Evolutionary conservation across 2,797 vertebrate species (phyloP).

Genomic region (Sebastes steindachneri): DNA sequence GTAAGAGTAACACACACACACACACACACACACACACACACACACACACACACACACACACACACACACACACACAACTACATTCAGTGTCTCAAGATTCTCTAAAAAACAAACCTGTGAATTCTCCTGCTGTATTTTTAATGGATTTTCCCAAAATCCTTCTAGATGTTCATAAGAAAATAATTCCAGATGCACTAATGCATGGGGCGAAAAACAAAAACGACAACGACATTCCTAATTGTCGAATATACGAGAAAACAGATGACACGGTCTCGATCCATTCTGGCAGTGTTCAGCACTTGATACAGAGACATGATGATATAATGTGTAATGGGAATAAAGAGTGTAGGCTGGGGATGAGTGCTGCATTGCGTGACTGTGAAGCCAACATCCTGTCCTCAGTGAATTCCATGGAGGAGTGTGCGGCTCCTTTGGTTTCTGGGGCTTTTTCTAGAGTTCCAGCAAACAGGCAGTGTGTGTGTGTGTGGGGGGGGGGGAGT

Average conservation of each 20-base stretch:
- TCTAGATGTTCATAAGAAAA: neutral
- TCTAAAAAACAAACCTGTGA: neutral
- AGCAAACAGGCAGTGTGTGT: constrained; percentile 10
- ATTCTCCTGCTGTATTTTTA: neutral
- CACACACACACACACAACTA: neutral
- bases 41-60: constrained; percentile 3
- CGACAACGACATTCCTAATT: neutral
- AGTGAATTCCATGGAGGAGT: constrained; percentile 79
- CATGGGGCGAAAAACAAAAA: neutral
- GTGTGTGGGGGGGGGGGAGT: neutral
- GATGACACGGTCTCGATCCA: constrained; percentile 16
- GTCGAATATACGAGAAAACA: neutral
- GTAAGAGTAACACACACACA: neutral
- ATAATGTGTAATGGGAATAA: constrained; percentile 62
- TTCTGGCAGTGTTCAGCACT: constrained; percentile 20
- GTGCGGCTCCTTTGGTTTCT: constrained; percentile 78
- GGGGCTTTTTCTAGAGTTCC: constrained; percentile 73
- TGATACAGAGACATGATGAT: constrained; percentile 51
- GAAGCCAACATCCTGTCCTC: constrained; percentile 80
- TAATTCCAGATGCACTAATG: neutral
- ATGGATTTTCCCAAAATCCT: neutral
- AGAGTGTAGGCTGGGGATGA: constrained; percentile 53
- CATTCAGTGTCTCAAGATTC: neutral
- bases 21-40: constrained; percentile 2
- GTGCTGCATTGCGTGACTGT: constrained; percentile 77